Percentiles rank a stretch among this genome's conserved stretches.
Evolutionary conservation across 2,888 invertebrate species (phyloP).

Genomic region (Pristionchus arcanus): DNA sequence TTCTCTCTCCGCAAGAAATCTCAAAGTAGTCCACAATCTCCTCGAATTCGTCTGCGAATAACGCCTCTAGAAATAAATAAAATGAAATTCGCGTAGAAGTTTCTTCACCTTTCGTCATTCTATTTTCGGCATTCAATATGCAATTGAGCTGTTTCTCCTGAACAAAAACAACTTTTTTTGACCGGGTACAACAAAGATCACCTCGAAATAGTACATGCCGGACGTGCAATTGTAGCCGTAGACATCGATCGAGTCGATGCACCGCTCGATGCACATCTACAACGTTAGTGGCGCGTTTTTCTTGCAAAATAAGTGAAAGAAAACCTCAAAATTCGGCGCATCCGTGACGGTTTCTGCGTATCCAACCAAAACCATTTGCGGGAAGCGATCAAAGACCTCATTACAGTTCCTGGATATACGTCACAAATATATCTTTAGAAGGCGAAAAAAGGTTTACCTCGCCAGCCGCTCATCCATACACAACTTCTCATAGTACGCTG

Average conservation of each 20-base stretch:
- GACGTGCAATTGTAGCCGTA: conserved; percentile 78
- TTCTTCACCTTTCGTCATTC: conserved; percentile 68
- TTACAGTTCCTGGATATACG: conserved; percentile 68
- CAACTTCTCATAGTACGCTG: conserved; percentile 77
- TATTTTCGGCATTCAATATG: conserved; percentile 78
- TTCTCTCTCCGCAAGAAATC: conserved; percentile 64
- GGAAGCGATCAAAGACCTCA: conserved; percentile 72
- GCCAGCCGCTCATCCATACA: conserved; percentile 71
- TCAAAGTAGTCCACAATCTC: conserved; percentile 79
- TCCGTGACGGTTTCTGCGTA: conserved; percentile 81
- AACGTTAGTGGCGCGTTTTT: not conserved
- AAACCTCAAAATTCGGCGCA: conserved; percentile 71
- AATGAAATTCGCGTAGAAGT: too few relatives aligned
- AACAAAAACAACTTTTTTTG: not conserved
- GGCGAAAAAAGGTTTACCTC: conserved; percentile 56
- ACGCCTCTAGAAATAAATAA: conserved; percentile 9
- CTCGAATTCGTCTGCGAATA: conserved; percentile 77
- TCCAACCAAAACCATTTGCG: conserved; percentile 79
- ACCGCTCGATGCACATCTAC: conserved; percentile 76
- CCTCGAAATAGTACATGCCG: conserved; percentile 79
- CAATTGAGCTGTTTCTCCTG: conserved; percentile 77
- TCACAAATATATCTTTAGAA: not conserved
- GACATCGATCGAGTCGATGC: conserved; percentile 74
- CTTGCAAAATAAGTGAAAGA: not conserved
- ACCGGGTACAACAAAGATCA: not conserved